Percentiles rank a stretch among this genome's conserved stretches.
phyloP scores from a whole-genome alignment of 2,888 invertebrate genomes.

The Congeria kusceri region DNA sequence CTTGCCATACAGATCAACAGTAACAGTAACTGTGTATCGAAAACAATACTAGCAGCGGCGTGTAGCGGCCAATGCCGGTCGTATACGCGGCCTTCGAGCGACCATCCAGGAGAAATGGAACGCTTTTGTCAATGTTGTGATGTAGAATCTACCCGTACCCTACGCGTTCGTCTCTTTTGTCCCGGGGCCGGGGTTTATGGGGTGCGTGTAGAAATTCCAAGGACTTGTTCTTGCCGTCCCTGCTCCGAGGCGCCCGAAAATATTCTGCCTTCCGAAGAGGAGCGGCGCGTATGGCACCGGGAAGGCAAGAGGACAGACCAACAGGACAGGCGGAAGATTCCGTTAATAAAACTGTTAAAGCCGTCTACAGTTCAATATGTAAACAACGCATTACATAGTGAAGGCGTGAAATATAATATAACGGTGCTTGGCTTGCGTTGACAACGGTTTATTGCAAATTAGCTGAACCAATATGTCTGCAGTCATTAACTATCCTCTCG shows the following conservation, averaged over 20 bases:
- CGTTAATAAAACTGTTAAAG: too few relatives aligned
- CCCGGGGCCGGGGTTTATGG: slow-evolving; percentile 5
- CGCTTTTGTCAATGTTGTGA: slow-evolving; percentile 58
- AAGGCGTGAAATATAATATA: too few relatives aligned
- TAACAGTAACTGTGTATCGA: slow-evolving; percentile 38
- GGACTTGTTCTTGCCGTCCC: slow-evolving; percentile 46
- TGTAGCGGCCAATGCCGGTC: slow-evolving; percentile 53
- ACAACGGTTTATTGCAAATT: too few relatives aligned
- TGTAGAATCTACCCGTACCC: slow-evolving; percentile 12
- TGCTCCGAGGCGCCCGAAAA: slow-evolving; percentile 38
- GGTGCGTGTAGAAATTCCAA: slow-evolving; percentile 33
- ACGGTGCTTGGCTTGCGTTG: too few relatives aligned
- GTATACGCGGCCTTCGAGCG: slow-evolving; percentile 44
- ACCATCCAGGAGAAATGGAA: slow-evolving; percentile 44
- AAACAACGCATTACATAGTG: too few relatives aligned
- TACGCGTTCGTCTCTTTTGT: slow-evolving; percentile 26
- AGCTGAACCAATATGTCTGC: too few relatives aligned
- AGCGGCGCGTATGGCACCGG: slow-evolving; percentile 17
- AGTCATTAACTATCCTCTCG: too few relatives aligned
- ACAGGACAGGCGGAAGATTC: too few relatives aligned
- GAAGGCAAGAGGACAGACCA: slow-evolving; percentile 19
- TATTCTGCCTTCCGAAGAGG: slow-evolving; percentile 37
- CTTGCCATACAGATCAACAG: slow-evolving; percentile 16
- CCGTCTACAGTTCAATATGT: too few relatives aligned
- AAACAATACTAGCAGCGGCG: slow-evolving; percentile 18